Evolutionary conservation across 2,797 vertebrate genomes (phyloP).

Genomic region (Triplophysa yarkandensis): DNA sequence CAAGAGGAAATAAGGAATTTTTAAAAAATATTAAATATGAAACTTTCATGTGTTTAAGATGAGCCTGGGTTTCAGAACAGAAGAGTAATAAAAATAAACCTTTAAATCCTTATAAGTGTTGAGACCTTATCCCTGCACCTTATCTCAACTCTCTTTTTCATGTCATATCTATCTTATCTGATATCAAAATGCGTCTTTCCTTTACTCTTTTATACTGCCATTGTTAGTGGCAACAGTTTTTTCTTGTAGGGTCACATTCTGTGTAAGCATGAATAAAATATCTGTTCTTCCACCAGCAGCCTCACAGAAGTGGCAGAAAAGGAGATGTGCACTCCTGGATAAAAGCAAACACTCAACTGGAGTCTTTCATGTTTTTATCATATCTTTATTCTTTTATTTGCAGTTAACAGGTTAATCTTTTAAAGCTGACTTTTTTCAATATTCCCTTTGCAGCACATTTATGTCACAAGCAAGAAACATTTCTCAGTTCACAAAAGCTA

Average conservation of each 20-base stretch:
- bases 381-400: slow-evolving; percentile 15
- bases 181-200: slow-evolving; percentile 5
- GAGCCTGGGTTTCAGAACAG: background rate
- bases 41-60: background rate
- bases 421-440: background rate
- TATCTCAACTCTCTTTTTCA: slow-evolving; percentile 14
- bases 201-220: slow-evolving; percentile 3
- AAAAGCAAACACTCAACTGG: slow-evolving; percentile 1
- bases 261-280: slow-evolving; percentile 21
- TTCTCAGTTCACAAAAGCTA: background rate
- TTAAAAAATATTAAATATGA: too few species aligned
- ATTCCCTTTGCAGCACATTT: too few species aligned
- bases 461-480: background rate
- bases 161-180: slow-evolving; percentile 1
- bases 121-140: background rate
- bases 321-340: background rate
- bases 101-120: slow-evolving; percentile 11
- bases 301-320: background rate
- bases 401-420: slow-evolving; percentile 5
- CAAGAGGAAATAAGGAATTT: background rate
- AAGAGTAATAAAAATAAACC: background rate
- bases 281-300: background rate
- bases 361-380: slow-evolving; percentile 1
- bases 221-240: slow-evolving; percentile 19
- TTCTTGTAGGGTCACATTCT: background rate